Evolutionary conservation across 2,888 invertebrate species (phyloP).

Genomic region (Drosophila emarginata): DNA sequence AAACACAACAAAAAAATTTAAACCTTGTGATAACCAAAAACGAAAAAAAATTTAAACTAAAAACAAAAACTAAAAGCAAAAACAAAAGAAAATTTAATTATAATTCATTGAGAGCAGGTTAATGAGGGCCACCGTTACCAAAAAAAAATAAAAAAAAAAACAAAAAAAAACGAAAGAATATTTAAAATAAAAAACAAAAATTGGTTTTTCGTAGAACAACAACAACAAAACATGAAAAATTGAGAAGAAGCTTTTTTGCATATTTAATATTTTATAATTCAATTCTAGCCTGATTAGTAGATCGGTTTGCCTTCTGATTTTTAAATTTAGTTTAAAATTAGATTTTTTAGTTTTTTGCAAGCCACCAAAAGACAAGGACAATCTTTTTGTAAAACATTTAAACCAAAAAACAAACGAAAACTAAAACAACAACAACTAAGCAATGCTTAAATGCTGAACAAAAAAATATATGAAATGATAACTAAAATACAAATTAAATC

Average conservation of each 20-base stretch:
- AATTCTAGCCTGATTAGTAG: constrained; percentile 11
- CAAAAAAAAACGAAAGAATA: constrained; percentile 27
- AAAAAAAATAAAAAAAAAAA: constrained; percentile 8
- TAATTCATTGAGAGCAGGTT: constrained; percentile 65
- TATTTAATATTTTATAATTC: constrained; percentile 2
- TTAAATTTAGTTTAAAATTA: constrained; percentile 17
- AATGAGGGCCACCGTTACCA: constrained; percentile 69
- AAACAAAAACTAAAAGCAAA: constrained; percentile 14
- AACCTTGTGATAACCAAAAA: constrained; percentile 66
- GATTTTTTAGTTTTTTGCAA: constrained; percentile 17
- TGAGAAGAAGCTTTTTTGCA: constrained; percentile 34
- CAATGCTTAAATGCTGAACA: constrained; percentile 37
- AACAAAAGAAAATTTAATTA: constrained; percentile 44
- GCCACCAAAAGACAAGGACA: constrained; percentile 56
- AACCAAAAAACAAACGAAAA: constrained; percentile 23
- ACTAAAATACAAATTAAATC: constrained; percentile 36
- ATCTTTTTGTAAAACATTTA: constrained; percentile 66
- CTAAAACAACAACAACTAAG: constrained; percentile 19
- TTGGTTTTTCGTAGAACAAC: constrained; percentile 49
- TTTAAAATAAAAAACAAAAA: constrained; percentile 31
- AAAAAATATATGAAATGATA: constrained; percentile 18
- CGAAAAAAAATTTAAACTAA: constrained; percentile 21
- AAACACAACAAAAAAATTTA: constrained; percentile 52
- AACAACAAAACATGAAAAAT: constrained; percentile 22
- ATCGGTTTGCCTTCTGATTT: constrained; percentile 32